Base-by-base conservation (phyloP, 2,888 invertebrate genomes). In the Eulithis prunata region DNA sequence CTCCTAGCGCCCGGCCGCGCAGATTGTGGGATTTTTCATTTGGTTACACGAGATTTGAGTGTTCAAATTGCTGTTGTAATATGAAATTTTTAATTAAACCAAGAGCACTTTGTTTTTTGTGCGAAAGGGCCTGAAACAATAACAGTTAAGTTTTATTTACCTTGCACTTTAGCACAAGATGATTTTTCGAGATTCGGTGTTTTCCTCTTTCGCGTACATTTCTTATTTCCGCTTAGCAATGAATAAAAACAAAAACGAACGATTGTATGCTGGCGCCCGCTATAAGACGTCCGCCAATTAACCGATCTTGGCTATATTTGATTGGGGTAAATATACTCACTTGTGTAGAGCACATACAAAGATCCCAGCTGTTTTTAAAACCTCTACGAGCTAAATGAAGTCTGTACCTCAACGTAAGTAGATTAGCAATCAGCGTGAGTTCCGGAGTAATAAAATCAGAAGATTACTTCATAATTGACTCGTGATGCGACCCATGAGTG, bases 1-100 rank as follows among this genome's bases (percentile, higher is more conserved):
- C 57, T 61, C 64, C 58, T 57, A 57, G 58, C 68, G 47, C 57
- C 45, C 58, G 58, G 55, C 57, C 36, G 28, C 59, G 57, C 70
- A 69, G 64, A 68, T 71, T 70, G 71, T 69, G 71, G 70, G 67
- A 66, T 71, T 69, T 71, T 73, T 70, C 73, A 73, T 73, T 70
- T 70, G 68, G 65, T 63, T 64, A 68, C 71, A 63, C 71, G 67
- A 71, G 71, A 66, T 73, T 73, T 71, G 62, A 70, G 66, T 67
- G 70, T 62, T 51, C 68, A 57, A 64, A 68, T 64, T 68, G 61
- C 61, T 61, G 64, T 60, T 64, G 60, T 61, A 46, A 47, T 54
- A 61, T 56, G 49, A 62, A 56, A 57, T 62, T 62, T 62, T 62
- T 64, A 68, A 68, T 64, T 68, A 55, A 61, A 67, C 60, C 60